Evolutionary conservation across 2,797 vertebrate genomes (phyloP).

Genomic region (Microhierax caerulescens): DNA sequence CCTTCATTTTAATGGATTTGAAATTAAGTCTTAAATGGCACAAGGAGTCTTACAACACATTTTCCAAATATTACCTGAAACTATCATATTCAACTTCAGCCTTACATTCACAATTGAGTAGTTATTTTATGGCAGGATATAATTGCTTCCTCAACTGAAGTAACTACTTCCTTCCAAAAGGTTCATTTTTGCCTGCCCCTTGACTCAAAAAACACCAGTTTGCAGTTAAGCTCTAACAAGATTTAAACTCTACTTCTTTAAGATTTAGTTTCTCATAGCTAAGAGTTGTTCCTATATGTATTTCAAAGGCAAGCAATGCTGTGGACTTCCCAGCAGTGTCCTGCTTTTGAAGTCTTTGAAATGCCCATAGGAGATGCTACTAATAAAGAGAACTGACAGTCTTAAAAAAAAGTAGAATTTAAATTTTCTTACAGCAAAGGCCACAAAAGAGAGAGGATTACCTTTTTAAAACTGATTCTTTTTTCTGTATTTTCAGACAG

Average conservation of each 20-base stretch:
- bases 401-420: neutral
- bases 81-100: neutral
- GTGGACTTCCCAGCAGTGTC: neutral
- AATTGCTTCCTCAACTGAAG: neutral
- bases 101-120: neutral
- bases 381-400: neutral
- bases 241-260: neutral
- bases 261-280: neutral
- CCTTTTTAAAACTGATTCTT: neutral
- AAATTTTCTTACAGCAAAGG: neutral
- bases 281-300: neutral
- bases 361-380: neutral
- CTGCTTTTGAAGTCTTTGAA: neutral
- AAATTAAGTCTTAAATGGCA: neutral
- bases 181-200: rapidly evolving
- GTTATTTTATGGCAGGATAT: neutral
- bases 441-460: neutral
- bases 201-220: neutral
- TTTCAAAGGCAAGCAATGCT: neutral
- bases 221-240: neutral
- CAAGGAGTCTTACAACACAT: neutral
- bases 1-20: neutral
- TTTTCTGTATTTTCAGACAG: neutral
- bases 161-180: neutral
- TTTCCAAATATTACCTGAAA: neutral